phyloP scores from a whole-genome alignment of 2,113 vertebrate genomes.

The Tricholaema leucomelas region DNA sequence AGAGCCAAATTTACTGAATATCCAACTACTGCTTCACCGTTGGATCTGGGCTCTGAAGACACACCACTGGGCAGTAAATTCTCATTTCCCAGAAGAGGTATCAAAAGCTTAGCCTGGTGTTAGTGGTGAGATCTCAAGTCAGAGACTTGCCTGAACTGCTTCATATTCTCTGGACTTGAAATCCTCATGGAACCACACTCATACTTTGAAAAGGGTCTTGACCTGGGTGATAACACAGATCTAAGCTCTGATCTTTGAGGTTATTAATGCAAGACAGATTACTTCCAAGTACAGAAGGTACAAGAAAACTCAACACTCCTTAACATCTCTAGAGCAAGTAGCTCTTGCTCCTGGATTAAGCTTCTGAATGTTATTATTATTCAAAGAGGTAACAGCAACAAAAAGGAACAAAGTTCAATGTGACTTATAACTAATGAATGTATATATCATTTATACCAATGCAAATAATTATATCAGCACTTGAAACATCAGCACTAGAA shows the following conservation, averaged over 20 bases:
- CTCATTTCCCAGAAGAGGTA: not conserved
- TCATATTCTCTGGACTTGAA: not conserved
- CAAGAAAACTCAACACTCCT: not conserved
- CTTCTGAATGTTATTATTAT: not conserved
- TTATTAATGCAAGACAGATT: not conserved
- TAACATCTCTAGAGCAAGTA: not conserved
- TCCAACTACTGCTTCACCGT: not conserved
- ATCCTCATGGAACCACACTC: not conserved
- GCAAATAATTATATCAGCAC: not conserved
- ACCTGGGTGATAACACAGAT: not conserved
- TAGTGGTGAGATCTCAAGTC: not conserved
- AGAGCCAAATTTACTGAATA: not conserved
- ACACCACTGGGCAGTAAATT: not conserved
- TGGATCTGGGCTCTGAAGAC: not conserved
- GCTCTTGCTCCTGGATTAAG: not conserved
- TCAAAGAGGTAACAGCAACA: conserved; percentile 14
- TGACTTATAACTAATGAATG: not conserved
- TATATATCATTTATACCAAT: not conserved
- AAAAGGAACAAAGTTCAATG: not conserved
- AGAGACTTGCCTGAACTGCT: not conserved
- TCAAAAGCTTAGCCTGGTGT: not conserved
- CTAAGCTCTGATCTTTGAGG: not conserved
- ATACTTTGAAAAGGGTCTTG: not conserved
- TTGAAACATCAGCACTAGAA: not conserved
- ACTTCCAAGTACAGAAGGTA: not conserved